Evolutionary conservation across 2,113 vertebrate species (phyloP).

Genomic region (Cyphomyrus plagiostoma): DNA sequence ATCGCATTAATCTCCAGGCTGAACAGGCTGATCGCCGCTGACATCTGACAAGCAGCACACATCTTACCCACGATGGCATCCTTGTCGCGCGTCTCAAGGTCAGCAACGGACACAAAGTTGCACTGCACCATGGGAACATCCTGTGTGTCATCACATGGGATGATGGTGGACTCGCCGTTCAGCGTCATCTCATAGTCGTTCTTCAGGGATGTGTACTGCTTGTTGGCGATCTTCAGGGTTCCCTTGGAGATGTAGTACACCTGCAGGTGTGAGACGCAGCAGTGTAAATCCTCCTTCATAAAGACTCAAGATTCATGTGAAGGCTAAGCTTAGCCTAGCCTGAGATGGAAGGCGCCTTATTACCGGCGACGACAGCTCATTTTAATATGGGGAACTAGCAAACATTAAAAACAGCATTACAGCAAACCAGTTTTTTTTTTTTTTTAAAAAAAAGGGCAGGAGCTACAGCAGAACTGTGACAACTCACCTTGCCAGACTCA

Average conservation of each 20-base stretch:
- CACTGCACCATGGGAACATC: constrained; percentile 86
- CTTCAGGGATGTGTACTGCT: constrained; percentile 89
- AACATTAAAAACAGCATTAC: not conserved
- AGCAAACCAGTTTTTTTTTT: not conserved
- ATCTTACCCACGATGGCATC: constrained; percentile 81
- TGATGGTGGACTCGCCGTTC: constrained; percentile 75
- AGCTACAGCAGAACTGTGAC: constrained; percentile 17
- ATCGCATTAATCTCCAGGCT: not conserved
- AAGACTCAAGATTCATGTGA: not conserved
- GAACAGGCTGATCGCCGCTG: not conserved
- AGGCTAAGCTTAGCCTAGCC: not conserved
- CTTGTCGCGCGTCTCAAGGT: constrained; percentile 76
- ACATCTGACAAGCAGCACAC: too few species aligned
- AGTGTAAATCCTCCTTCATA: not conserved
- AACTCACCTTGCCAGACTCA: constrained; percentile 85
- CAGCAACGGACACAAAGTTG: constrained; percentile 76
- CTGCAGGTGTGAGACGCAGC: constrained; percentile 47
- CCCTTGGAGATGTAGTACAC: constrained; percentile 93
- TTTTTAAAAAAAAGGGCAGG: not conserved
- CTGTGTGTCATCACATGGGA: constrained; percentile 79
- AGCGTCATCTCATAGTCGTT: constrained; percentile 98
- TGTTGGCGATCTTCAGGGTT: constrained; percentile 90
- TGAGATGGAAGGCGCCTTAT: not conserved
- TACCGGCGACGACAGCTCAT: not conserved
- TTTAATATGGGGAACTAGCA: not conserved